phyloP scores from a whole-genome alignment of 2,113 vertebrate species.

The Oreochromis aureus region DNA sequence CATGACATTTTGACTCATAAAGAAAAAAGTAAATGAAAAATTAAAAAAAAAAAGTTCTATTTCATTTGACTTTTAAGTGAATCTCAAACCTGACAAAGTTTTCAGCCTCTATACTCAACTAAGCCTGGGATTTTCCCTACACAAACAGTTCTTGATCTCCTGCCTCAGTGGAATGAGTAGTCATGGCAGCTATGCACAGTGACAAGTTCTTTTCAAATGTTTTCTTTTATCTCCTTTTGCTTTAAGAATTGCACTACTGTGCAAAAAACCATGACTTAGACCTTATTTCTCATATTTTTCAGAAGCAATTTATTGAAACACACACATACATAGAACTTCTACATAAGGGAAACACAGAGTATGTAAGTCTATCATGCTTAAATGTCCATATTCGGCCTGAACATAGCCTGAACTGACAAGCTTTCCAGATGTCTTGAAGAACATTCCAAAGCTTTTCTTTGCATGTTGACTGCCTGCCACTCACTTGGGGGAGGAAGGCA shows the following conservation, averaged over 20 bases:
- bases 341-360: not conserved
- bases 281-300: not conserved
- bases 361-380: not conserved
- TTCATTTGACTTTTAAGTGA: not conserved
- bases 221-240: not conserved
- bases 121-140: not conserved
- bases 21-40: not conserved
- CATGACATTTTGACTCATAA: not conserved
- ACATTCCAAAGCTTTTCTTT: not conserved
- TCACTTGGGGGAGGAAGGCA: not conserved
- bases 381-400: not conserved
- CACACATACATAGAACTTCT: not conserved
- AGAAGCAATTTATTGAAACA: not conserved
- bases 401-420: not conserved
- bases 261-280: not conserved
- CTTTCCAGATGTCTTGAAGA: not conserved
- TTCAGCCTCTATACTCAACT: not conserved
- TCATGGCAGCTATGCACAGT: not conserved
- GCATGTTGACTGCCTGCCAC: not conserved
- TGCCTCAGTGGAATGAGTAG: not conserved
- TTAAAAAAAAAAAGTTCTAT: not conserved
- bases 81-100: not conserved
- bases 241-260: not conserved
- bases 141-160: not conserved
- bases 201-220: not conserved